phyloP scores from a whole-genome alignment of 1,140 invertebrate species.

The Tribolium castaneum region DNA sequence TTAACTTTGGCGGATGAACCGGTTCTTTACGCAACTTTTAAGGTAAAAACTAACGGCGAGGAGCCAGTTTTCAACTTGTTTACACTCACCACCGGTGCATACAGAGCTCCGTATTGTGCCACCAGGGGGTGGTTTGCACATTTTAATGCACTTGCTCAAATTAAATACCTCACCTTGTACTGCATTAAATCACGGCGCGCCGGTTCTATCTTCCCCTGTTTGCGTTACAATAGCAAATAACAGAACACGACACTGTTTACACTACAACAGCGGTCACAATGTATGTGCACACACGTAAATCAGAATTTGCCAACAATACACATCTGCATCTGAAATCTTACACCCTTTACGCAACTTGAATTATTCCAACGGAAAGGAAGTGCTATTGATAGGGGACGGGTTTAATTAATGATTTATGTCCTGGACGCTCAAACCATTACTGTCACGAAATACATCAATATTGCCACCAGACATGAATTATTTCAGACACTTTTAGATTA shows the following conservation, averaged over 20 bases:
- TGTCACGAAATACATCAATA: conserved; percentile 14
- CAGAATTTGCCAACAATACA: conserved; percentile 7
- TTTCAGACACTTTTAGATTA: not conserved
- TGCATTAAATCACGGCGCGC: not conserved
- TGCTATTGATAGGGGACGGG: conserved; percentile 1
- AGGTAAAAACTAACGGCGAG: not conserved
- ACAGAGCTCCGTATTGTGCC: not conserved
- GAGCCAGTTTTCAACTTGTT: not conserved
- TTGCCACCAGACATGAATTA: not conserved
- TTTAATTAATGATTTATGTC: conserved; percentile 20
- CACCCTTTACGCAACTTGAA: not conserved
- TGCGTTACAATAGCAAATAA: conserved; percentile 9
- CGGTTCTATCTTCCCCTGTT: not conserved
- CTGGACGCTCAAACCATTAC: not conserved
- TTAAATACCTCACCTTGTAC: not conserved
- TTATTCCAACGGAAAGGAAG: conserved; percentile 2
- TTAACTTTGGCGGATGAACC: conserved; percentile 30
- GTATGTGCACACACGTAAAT: conserved; percentile 14
- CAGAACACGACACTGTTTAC: conserved; percentile 14
- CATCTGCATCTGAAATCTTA: conserved; percentile 9
- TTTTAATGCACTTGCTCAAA: conserved; percentile 11
- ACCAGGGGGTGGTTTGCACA: not conserved
- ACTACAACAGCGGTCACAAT: not conserved
- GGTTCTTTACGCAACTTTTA: conserved; percentile 21
- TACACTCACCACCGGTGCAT: not conserved